Evolutionary conservation across 2,797 vertebrate genomes (phyloP).

Genomic region (Chelidonichthys spinosus): DNA sequence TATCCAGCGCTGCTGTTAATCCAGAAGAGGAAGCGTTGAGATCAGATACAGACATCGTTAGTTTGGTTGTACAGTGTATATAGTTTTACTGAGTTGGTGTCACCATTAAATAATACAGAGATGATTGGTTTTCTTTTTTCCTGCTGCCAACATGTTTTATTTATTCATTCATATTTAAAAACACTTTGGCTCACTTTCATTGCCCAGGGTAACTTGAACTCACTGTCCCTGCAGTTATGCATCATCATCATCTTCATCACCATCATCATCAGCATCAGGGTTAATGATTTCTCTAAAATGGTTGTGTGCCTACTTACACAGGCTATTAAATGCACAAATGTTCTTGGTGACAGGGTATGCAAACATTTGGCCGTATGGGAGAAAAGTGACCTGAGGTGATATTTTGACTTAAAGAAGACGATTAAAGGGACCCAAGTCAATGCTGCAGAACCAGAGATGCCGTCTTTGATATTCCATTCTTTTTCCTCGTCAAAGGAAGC

Average conservation of each 20-base stretch:
- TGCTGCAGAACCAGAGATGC: not conserved
- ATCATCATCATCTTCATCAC: no score
- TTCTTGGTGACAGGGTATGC: not conserved
- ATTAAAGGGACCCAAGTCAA: not conserved
- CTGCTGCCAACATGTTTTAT: not conserved
- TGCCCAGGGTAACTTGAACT: not conserved
- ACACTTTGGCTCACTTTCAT: not conserved
- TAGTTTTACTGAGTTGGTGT: not conserved
- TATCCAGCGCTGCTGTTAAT: not conserved
- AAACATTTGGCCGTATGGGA: not conserved
- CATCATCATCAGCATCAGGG: not conserved
- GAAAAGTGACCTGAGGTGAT: not conserved
- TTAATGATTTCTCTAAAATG: constrained; percentile 1
- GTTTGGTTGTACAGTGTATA: not conserved
- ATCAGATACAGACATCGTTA: constrained; percentile 14
- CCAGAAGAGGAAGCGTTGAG: constrained; percentile 3
- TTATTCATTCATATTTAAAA: not conserved
- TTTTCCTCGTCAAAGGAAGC: not conserved
- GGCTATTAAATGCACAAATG: not conserved
- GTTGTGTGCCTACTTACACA: not conserved
- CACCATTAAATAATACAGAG: not conserved
- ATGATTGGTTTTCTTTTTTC: not conserved
- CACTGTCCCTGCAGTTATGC: not conserved
- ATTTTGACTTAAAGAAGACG: no score
- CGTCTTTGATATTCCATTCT: not conserved